Evolutionary conservation across 2,113 vertebrate species (phyloP).

Genomic region (Peucedramus taeniatus): DNA sequence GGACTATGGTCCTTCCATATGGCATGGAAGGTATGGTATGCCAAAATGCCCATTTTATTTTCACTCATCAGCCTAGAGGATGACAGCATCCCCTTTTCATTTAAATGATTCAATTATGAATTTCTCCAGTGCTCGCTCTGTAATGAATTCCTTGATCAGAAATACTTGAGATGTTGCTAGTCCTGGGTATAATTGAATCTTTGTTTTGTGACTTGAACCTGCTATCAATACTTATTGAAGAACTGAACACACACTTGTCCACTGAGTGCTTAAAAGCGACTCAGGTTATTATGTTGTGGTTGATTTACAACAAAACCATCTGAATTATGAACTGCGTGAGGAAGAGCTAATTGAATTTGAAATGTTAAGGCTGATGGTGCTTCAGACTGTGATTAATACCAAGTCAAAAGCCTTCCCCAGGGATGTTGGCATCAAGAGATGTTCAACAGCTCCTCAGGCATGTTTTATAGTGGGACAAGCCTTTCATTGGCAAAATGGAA

Average conservation of each 20-base stretch:
- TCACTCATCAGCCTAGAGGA: not conserved
- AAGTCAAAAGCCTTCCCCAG: not conserved
- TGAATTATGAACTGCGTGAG: not conserved
- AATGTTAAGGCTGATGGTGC: not conserved
- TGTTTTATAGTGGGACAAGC: not conserved
- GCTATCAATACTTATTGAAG: conserved; percentile 34
- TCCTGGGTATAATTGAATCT: conserved; percentile 8
- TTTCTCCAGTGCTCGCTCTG: not conserved
- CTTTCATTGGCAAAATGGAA: not conserved
- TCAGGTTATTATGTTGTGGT: conserved; percentile 25
- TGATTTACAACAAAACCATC: conserved; percentile 29
- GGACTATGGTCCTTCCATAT: accelerated
- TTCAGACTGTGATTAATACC: not conserved
- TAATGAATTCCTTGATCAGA: not conserved
- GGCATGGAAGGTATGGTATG: no score
- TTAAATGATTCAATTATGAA: not conserved
- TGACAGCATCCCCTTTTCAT: not conserved
- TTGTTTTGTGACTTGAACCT: conserved; percentile 4
- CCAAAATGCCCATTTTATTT: not conserved
- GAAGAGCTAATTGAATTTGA: conserved; percentile 42
- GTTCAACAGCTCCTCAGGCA: not conserved
- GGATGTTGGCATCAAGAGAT: not conserved
- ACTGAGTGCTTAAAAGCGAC: conserved; percentile 6
- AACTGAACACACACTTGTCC: not conserved
- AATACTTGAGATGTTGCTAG: not conserved